Conservation (phyloP, 2,888 invertebrate species). For the Apamea monoglypha region DNA sequence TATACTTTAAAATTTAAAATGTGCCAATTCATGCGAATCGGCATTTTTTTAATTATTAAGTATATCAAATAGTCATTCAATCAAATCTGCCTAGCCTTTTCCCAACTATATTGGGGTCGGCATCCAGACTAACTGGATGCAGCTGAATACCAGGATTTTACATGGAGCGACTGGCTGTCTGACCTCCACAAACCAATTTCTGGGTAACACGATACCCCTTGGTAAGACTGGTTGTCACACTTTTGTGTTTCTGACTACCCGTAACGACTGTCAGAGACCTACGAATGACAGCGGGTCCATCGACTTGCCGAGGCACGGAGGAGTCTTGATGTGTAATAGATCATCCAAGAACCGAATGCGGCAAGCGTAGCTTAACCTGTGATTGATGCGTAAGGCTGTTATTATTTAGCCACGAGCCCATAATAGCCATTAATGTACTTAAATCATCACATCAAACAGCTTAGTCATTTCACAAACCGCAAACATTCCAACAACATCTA, state of each 20-base stretch:
- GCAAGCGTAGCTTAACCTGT: not conserved
- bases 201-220: too few relatives aligned
- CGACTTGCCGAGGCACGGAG: not conserved
- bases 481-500: constrained; percentile 19
- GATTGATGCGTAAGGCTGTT: not conserved
- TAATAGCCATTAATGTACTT: not conserved
- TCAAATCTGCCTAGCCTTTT: too few relatives aligned
- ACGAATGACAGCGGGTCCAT: not conserved
- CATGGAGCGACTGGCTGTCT: too few relatives aligned
- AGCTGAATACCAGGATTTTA: too few relatives aligned
- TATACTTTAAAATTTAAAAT: too few relatives aligned
- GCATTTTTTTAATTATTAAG: not conserved
- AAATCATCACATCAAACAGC: not conserved
- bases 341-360: not conserved
- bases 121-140: too few relatives aligned
- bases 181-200: too few relatives aligned
- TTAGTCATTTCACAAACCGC: not conserved
- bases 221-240: not conserved
- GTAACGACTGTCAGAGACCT: not conserved
- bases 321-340: not conserved
- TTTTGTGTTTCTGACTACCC: fast-evolving
- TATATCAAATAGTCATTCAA: not conserved
- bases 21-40: not conserved
- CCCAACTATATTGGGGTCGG: too few relatives aligned
- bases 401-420: not conserved